These are phyloP conservation scores for Anas bernieri DNA, from an alignment of 2,797 vertebrate genomes.

Conservation along the genomic window DNA sequence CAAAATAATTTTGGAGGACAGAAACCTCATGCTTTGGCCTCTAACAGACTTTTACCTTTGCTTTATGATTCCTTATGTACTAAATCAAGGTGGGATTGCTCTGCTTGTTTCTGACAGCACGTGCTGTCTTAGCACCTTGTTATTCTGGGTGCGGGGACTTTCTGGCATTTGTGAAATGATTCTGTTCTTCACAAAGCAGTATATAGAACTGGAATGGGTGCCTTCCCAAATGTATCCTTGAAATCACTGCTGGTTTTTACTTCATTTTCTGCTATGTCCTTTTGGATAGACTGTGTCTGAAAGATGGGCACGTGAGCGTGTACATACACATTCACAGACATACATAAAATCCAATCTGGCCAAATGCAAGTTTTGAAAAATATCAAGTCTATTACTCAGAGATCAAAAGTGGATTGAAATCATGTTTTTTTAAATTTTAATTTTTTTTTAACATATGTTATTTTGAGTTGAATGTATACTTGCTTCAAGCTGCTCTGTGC, in stretches of 20 bases:
- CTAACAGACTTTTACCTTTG: not conserved
- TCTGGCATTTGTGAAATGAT: not conserved
- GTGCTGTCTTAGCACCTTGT: not conserved
- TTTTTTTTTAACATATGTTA: constrained; percentile 10
- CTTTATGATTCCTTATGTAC: not conserved
- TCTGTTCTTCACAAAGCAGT: constrained; percentile 17
- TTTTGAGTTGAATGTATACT: constrained; percentile 24
- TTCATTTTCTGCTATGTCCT: not conserved
- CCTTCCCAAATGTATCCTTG: constrained; percentile 11
- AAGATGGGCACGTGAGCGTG: not conserved
- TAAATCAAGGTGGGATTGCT: not conserved
- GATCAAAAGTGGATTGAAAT: not conserved
- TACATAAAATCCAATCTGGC: constrained; percentile 5
- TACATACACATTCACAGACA: not conserved
- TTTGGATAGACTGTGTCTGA: not conserved
- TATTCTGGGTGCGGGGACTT: not conserved
- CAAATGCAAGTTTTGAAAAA: constrained; percentile 19
- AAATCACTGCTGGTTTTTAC: not conserved
- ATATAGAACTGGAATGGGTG: not conserved
- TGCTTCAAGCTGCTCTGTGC: constrained; percentile 37
- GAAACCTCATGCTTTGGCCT: not conserved
- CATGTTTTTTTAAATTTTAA: not conserved
- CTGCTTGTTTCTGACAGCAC: not conserved
- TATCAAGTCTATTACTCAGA: constrained; percentile 48
- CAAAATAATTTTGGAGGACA: not conserved